phyloP scores from a whole-genome alignment of 2,113 vertebrate genomes.

The Eptesicus fuscus region DNA sequence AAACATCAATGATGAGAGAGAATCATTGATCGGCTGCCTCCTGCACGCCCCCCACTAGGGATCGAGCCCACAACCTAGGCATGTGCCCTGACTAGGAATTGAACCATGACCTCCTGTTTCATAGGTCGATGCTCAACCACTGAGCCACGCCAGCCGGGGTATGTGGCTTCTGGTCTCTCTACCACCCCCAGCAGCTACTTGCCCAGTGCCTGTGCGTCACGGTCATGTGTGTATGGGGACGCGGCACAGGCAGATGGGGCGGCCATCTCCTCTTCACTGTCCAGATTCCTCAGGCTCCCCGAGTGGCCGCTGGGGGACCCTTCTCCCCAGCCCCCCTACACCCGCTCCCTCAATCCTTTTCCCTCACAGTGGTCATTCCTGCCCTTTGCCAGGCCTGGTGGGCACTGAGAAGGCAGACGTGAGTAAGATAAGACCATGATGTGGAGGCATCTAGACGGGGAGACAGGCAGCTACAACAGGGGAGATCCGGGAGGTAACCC shows the following conservation, averaged over 20 bases:
- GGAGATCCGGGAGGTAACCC: background rate
- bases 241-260: accelerated
- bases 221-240: accelerated
- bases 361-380: accelerated
- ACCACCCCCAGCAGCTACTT: background rate
- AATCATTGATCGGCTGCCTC: too few relatives aligned
- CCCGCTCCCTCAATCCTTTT: background rate
- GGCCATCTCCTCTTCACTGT: background rate
- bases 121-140: too few relatives aligned
- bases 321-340: background rate
- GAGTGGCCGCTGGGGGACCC: background rate
- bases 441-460: accelerated
- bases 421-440: background rate
- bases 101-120: too few relatives aligned
- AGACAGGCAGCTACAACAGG: background rate
- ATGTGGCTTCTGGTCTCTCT: background rate
- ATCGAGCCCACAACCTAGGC: too few relatives aligned
- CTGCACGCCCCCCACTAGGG: too few relatives aligned
- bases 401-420: background rate
- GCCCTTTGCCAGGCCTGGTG: background rate
- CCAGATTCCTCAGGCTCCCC: background rate
- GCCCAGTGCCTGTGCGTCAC: accelerated
- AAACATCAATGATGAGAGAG: too few relatives aligned
- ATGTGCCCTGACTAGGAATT: too few relatives aligned
- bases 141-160: too few relatives aligned